phyloP scores from a whole-genome alignment of 1,140 invertebrate species.

The Temnothorax curvispinosus region DNA sequence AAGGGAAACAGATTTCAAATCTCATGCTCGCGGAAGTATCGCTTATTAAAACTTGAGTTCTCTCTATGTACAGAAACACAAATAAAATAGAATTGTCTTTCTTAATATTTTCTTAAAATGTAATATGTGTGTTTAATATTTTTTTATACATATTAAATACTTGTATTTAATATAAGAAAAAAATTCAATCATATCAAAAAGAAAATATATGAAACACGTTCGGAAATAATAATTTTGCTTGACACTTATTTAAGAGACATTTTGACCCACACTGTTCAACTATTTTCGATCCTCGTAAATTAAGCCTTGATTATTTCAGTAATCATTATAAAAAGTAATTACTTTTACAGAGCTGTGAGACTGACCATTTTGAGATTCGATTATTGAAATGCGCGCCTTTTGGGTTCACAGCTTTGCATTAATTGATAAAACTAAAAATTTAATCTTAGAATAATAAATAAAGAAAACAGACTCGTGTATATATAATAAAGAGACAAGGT shows the following conservation, averaged over 20 bases:
- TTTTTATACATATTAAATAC: conserved; percentile 9
- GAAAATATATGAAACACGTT: background rate
- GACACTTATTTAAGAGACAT: conserved; percentile 7
- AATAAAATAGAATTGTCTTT: conserved; percentile 7
- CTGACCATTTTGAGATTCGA: too few relatives aligned
- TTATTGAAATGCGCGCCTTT: too few relatives aligned
- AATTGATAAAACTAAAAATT: too few relatives aligned
- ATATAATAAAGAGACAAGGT: too few relatives aligned
- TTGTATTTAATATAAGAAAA: background rate
- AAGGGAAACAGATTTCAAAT: background rate
- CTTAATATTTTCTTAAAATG: conserved; percentile 22
- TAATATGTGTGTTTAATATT: conserved; percentile 2
- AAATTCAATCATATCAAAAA: background rate
- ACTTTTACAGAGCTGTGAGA: background rate
- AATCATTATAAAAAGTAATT: conserved; percentile 31
- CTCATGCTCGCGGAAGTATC: background rate
- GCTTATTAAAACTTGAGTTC: background rate
- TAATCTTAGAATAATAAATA: too few relatives aligned
- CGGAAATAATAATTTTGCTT: background rate
- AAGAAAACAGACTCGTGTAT: too few relatives aligned
- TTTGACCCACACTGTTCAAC: conserved; percentile 8
- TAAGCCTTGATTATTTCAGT: background rate
- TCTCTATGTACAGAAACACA: background rate
- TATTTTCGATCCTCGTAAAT: background rate
- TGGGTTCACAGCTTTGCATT: too few relatives aligned